These are phyloP conservation scores for Oryzias celebensis DNA, from an alignment of 2,113 vertebrate species.

Conservation along the genomic window DNA sequence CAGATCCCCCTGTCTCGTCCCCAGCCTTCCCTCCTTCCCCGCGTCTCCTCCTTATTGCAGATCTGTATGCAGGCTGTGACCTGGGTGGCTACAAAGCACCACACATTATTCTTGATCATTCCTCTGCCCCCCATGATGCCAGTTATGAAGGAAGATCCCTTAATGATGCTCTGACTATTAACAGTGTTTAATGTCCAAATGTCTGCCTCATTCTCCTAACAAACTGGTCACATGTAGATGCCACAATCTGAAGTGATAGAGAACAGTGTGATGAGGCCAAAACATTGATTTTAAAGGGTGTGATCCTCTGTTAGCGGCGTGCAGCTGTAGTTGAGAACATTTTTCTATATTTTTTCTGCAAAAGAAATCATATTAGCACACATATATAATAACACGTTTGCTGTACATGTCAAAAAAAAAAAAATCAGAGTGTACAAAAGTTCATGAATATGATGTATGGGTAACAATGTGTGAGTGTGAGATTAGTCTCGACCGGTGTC, in stretches of 20 bases:
- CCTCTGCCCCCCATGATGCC: constrained; percentile 89
- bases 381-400: background rate
- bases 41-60: constrained; percentile 78
- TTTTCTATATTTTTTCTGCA: background rate
- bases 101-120: constrained; percentile 97
- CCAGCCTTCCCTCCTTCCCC: constrained; percentile 52
- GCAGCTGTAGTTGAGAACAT: no score
- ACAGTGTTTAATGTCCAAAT: constrained; percentile 92
- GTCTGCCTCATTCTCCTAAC: constrained; percentile 80
- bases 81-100: constrained; percentile 89
- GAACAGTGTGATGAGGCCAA: constrained; percentile 43
- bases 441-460: background rate
- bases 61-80: constrained; percentile 98
- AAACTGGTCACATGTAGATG: constrained; percentile 74
- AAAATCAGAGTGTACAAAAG: background rate
- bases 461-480: constrained; percentile 32
- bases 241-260: constrained; percentile 48
- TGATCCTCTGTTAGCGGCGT: constrained; percentile 6
- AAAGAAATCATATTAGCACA: background rate
- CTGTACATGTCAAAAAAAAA: background rate
- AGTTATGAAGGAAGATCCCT: constrained; percentile 95
- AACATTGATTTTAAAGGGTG: constrained; percentile 44
- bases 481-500: constrained; percentile 66
- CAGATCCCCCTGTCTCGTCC: constrained; percentile 56
- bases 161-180: constrained; percentile 94